Evolutionary conservation across 2,888 invertebrate species (phyloP), one percentile per base, ranked within the genome.

Genomic region (Phlogophora meticulosa): DNA sequence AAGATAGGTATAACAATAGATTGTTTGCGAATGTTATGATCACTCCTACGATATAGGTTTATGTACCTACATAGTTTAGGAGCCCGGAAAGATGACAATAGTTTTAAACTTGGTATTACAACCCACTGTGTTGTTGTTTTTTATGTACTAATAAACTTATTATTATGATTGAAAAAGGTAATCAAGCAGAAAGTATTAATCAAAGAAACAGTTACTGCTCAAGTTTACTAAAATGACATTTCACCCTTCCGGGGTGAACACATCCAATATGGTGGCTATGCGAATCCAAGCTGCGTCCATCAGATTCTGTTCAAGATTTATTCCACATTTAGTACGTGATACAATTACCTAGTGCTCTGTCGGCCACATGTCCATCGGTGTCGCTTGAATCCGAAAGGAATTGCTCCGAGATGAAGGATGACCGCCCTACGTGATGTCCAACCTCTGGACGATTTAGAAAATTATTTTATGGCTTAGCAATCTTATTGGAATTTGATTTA

Each of bases 351-450:
- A 63, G 81, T 53, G 77, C 75, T 76, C 78, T 73, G 77, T 74
- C 74, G 67, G 81, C 61, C 79, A 83, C 73, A 85, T 86, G 87
- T 84, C 84, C 76, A 80, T 78, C 84, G 82, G 81, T 84, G 76
- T 80, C 83, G 80, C 80, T 76, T 77, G 70, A 75, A 72, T 78
- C 58, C 78, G 49, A 66, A 81, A 83, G 84, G 85, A 87, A 88
- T 87, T 85, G 82, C 84, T 78, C 62, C 60, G 79, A 85, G 86
- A 87, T 85, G 85, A 82, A 83, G 76, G 63, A 81, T 86, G 82
- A 84, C 86, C 87, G 84, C 82, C 85, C 83, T 88, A 91, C 92
- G 92, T 92, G 92, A 85, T 83, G 80, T 72, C 73, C 71, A 76
- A 78, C 70, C 81, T 80, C 70, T 67, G 76, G 69, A 83, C 87